These are phyloP conservation scores for Sebastiscus albofasciatus DNA, from an alignment of 2,797 vertebrate species.

Conservation along the genomic window DNA sequence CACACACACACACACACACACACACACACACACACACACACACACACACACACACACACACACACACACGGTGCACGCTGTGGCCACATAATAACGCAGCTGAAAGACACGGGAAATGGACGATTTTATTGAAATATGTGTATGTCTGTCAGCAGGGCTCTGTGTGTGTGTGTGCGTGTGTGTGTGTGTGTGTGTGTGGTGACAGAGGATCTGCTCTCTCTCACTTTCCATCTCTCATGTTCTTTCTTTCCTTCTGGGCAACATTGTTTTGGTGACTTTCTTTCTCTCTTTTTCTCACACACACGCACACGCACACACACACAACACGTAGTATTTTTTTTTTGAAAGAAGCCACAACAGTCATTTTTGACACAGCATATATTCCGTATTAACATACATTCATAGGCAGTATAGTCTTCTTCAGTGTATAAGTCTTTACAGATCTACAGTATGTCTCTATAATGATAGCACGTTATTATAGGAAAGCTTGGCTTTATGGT, in stretches of 20 bases:
- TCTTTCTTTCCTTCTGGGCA: conserved; percentile 34
- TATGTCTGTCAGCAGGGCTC: conserved; percentile 56
- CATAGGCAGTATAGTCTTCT: conserved; percentile 86
- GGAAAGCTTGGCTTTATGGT: conserved; percentile 76
- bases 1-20: too few species aligned
- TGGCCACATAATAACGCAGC: conserved; percentile 66
- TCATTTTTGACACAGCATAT: conserved; percentile 83
- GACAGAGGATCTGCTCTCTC: conserved; percentile 38
- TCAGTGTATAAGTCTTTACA: conserved; percentile 87
- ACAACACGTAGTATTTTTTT: not conserved
- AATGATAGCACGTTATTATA: conserved; percentile 78
- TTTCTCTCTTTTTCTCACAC: not conserved
- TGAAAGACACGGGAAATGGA: conserved; percentile 68
- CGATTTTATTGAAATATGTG: conserved; percentile 69
- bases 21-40: conserved; percentile 28
- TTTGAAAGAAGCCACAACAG: conserved; percentile 61
- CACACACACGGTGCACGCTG: conserved; percentile 36
- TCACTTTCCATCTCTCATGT: conserved; percentile 42
- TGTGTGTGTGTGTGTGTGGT: not conserved
- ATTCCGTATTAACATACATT: conserved; percentile 87
- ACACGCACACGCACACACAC: too few species aligned
- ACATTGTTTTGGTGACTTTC: conserved; percentile 33
- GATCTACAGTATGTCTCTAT: conserved; percentile 82
- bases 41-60: conserved; percentile 19
- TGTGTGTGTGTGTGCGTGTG: not conserved